Base-by-base conservation (phyloP, 2,113 vertebrate genomes). In the Caranx ignobilis region DNA sequence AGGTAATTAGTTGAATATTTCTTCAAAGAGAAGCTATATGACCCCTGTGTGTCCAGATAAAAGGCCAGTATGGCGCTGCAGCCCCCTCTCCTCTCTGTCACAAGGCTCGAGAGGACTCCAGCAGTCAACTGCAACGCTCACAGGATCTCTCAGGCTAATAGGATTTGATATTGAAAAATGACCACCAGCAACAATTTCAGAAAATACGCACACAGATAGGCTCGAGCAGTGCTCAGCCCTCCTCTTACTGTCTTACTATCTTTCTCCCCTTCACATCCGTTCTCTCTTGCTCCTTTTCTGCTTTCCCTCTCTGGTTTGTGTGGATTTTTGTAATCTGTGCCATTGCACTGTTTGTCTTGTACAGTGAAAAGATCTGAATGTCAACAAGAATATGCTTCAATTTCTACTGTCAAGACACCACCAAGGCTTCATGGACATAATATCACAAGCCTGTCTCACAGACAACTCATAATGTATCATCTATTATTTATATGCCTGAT, bases 1-100 rank as follows among this genome's bases (percentile, higher is more conserved):
- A 94, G 88, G 93, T 95, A 96, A 96, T 96, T 95, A 94, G 94
- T 93, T 94, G 93, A 95, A 95, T 96, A 95, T 95, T 94, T 93
- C 95, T 96, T 96, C 94, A 95, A 95, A 95, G 95, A 92, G 88
- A 94, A 94, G 89, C 90, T 92, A 88, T 89, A 90, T 93, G 93
- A 93, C 91, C 92, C 91, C 94, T 69, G 87, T 89, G 88, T 92
- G 86, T 93, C 87, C 93, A 89, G 92, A 95, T 95, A 94, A 95
- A 95, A 94, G 94, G 86, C 90, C 81, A 86, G 87, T 89, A 85
- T 91, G 94, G 91, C 71, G 64, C 87, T 88, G 93, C 65, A 75
- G 84, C 84, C 82, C 89, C 90, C 86, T 89, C 86, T 82, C 71
- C 63, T 16, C 78, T 81, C 84, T 43, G 73, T 88, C 90, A 80